These are phyloP conservation scores for Apogon hyalosoma DNA, from an alignment of 2,797 vertebrate species.

Conservation along the genomic window DNA sequence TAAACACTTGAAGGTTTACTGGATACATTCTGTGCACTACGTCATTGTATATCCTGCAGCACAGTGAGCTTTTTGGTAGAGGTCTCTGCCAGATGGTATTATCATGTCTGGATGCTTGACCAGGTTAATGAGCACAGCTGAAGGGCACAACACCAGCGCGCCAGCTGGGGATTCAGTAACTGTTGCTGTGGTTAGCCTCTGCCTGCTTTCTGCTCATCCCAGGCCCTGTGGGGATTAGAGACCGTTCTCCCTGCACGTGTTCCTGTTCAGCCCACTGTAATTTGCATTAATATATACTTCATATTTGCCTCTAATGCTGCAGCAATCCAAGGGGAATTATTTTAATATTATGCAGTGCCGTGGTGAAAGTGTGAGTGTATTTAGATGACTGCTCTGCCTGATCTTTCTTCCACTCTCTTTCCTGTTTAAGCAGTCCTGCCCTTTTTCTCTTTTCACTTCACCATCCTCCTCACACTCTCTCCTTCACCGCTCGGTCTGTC, in stretches of 20 bases:
- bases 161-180: slow-evolving; percentile 38
- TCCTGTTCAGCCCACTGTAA: slow-evolving; percentile 55
- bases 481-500: background rate
- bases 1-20: background rate
- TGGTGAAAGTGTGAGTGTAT: slow-evolving; percentile 30
- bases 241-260: slow-evolving; percentile 38
- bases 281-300: slow-evolving; percentile 75
- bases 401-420: slow-evolving; percentile 27
- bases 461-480: slow-evolving; percentile 1
- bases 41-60: background rate
- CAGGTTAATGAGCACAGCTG: slow-evolving; percentile 67
- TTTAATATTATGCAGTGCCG: slow-evolving; percentile 55
- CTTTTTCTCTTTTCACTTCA: slow-evolving; percentile 27
- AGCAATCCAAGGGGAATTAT: slow-evolving; percentile 29
- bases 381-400: slow-evolving; percentile 37
- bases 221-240: slow-evolving; percentile 47
- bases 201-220: slow-evolving; percentile 45
- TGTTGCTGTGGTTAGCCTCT: slow-evolving; percentile 68
- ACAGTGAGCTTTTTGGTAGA: background rate
- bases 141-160: slow-evolving; percentile 37
- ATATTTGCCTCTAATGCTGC: slow-evolving; percentile 57
- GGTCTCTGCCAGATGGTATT: slow-evolving; percentile 37
- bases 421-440: slow-evolving; percentile 1
- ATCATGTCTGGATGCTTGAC: slow-evolving; percentile 38
- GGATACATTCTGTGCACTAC: background rate